A percentile compares a stretch with the other conserved stretches of the same genome.
These are phyloP conservation scores for Xiphophorus couchianus DNA, from an alignment of 2,113 vertebrate species.

Conservation along the genomic window DNA sequence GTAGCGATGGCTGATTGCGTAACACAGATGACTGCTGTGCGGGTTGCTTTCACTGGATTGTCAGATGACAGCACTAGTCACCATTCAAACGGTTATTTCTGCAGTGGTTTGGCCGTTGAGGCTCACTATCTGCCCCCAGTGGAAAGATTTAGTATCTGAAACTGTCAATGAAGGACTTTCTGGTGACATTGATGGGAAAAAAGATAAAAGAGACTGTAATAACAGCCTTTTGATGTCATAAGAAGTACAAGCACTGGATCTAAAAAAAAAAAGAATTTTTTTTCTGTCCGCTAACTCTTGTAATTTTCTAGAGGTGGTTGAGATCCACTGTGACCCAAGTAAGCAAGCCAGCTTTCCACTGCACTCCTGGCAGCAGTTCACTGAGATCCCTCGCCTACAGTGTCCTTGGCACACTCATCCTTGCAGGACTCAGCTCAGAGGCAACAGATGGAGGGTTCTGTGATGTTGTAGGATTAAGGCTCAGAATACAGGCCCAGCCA, in stretches of 20 bases:
- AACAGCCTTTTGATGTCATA: neutral
- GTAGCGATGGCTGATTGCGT: conserved; percentile 75
- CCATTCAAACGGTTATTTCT: conserved; percentile 59
- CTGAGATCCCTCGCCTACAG: conserved; percentile 78
- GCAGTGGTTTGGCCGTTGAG: conserved; percentile 47
- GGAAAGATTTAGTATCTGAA: conserved; percentile 15
- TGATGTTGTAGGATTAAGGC: conserved; percentile 84
- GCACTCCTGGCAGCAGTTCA: conserved; percentile 73
- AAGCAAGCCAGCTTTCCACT: conserved; percentile 68
- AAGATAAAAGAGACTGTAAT: neutral
- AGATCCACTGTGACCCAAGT: conserved; percentile 68
- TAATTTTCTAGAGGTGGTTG: conserved; percentile 51
- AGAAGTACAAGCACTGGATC: neutral
- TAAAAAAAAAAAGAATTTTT: conserved; percentile 8
- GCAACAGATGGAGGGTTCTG: conserved; percentile 85
- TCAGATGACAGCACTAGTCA: conserved; percentile 59
- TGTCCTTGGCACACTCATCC: conserved; percentile 82
- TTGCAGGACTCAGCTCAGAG: conserved; percentile 79
- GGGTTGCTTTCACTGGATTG: conserved; percentile 66
- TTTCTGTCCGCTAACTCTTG: conserved; percentile 34
- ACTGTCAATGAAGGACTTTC: conserved; percentile 39
- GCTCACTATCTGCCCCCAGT: conserved; percentile 43
- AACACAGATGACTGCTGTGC: conserved; percentile 74
- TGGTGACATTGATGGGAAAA: conserved; percentile 11
- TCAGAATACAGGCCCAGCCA: conserved; percentile 79